A percentile compares a stretch with the other conserved stretches of the same genome.
These are phyloP conservation scores for Drosophila antonietae DNA, from an alignment of 2,888 invertebrate species.

Conservation along the genomic window DNA sequence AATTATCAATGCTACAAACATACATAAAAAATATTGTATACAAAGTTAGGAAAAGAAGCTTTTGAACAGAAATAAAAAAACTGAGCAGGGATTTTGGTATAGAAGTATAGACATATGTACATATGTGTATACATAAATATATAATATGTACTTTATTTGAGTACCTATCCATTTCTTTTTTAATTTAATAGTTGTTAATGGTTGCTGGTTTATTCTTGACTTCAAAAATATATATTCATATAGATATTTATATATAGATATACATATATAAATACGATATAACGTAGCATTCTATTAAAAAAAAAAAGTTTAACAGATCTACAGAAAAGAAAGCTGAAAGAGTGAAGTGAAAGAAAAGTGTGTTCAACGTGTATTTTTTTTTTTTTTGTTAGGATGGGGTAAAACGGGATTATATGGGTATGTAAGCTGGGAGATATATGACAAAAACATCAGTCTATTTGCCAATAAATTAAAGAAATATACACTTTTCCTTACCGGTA, in stretches of 20 bases:
- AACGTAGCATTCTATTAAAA: background rate
- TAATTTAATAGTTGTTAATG: too few relatives aligned
- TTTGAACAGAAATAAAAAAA: too few relatives aligned
- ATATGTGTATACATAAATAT: too few relatives aligned
- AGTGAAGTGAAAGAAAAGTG: background rate
- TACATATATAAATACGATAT: background rate
- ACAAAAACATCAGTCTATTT: constrained; percentile 59
- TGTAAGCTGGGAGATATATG: constrained; percentile 35
- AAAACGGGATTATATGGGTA: constrained; percentile 11
- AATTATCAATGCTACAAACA: constrained; percentile 13
- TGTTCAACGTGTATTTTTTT: background rate
- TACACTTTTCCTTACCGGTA: constrained; percentile 80
- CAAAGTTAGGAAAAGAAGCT: too few relatives aligned
- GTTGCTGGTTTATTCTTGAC: too few relatives aligned
- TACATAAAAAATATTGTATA: background rate
- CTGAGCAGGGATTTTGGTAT: too few relatives aligned
- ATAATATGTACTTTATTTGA: too few relatives aligned
- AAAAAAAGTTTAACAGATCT: background rate
- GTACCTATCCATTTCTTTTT: too few relatives aligned
- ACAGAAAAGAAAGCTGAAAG: background rate
- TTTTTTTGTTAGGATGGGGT: background rate
- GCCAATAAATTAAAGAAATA: constrained; percentile 71
- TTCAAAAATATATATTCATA: background rate
- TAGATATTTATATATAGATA: constrained; percentile 2
- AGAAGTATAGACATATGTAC: too few relatives aligned